A percentile compares a stretch with the other conserved stretches of the same genome.
Conservation (phyloP, 2,888 invertebrate species). For the Netelia virgata region DNA sequence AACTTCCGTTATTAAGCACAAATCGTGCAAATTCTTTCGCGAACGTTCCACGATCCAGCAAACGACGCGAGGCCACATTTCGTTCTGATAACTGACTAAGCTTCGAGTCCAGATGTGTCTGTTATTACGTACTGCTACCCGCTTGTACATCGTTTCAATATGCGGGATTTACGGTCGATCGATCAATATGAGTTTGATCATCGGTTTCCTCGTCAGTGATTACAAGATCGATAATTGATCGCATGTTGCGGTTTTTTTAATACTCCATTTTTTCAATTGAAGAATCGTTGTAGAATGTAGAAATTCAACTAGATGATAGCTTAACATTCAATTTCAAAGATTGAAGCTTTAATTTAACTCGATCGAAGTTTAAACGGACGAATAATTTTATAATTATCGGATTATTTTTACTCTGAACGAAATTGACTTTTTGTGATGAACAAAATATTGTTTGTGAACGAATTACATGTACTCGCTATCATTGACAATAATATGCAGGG, state of each 20-base stretch:
- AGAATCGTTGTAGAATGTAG: too few species aligned
- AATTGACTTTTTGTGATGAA: background rate
- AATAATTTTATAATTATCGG: too few species aligned
- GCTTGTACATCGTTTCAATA: background rate
- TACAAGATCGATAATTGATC: too few species aligned
- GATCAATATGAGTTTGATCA: background rate
- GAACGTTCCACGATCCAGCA: background rate
- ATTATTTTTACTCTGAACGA: background rate
- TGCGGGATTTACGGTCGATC: background rate
- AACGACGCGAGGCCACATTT: background rate
- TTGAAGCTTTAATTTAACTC: too few species aligned
- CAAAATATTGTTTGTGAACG: background rate
- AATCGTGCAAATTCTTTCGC: conserved; percentile 15
- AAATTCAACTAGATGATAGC: too few species aligned
- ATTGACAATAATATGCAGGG: conserved; percentile 24
- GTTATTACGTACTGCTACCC: background rate
- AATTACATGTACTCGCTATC: conserved; percentile 12
- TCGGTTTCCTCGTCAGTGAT: too few species aligned
- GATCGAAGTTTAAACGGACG: too few species aligned
- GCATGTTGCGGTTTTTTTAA: too few species aligned
- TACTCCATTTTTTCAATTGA: too few species aligned
- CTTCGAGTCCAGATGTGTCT: background rate
- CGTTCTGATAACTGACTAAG: background rate
- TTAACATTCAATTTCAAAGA: too few species aligned
- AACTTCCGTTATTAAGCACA: conserved; percentile 53